Evolutionary conservation across 2,113 vertebrate species (phyloP), one percentile per base, ranked within the genome.

Genomic region (Cynopterus brachyotis): DNA sequence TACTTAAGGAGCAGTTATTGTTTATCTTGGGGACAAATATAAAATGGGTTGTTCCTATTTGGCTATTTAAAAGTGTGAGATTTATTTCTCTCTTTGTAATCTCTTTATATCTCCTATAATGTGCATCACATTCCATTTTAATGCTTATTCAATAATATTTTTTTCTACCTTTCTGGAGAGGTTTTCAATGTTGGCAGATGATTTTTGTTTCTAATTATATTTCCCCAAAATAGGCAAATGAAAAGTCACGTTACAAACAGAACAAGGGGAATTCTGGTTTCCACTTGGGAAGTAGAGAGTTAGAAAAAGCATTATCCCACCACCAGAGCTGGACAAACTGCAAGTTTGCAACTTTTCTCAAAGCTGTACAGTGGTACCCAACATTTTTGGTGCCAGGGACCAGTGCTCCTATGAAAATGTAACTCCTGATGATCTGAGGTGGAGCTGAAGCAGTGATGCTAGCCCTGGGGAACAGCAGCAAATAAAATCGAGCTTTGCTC

Each of bases 161-260:
- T 83, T n/a, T 69, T 89, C 16, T 89, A 76, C n/a, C 37, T 64
- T 64, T 50, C 47, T 64, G 40, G 35, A 66, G 20, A 88, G 45
- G 30, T 64, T 81, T 91, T 95, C 55, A 66, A 50, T 26, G 5
- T 32, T 81, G 30, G 16, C 3, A 81, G 17, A 37, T 12, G n/a
- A 76, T 16, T 83, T 97, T 91, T 84, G 66, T 69, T 85, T 96
- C 72, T 96, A 45, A 70, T 82, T 69, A 53, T 76, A 85, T 59
- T 72, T 66, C 6, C 2, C 16, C 32, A 82, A 64, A 30, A 45
- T 45, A 81, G n/a, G 32, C 35, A 85, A 89, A 92, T 59, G 30
- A 59, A 82, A 73, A 94, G 42, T 76, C 82, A 82, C 3, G 42
- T 50, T 92, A 55, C 82, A 83, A 96, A 24, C 35, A 83, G n/a